A percentile compares a stretch with the other conserved stretches of the same genome.
Conservation (phyloP, 2,797 vertebrate species). For the Tadarida brasiliensis region DNA sequence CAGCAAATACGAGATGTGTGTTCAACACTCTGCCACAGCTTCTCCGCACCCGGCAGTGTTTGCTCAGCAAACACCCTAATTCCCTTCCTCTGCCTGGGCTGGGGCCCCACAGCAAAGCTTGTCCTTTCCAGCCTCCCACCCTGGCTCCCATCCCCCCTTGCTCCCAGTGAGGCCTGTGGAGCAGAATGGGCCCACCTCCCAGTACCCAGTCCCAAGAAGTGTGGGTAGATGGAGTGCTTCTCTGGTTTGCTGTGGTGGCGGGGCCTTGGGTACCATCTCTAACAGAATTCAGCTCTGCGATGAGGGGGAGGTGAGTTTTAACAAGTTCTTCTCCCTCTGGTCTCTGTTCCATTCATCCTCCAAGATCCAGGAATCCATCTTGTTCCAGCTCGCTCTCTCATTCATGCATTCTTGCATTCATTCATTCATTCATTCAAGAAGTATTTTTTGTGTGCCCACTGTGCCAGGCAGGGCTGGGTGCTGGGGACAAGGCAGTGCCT, state of each 20-base stretch:
- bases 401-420: background rate
- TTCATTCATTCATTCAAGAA: background rate
- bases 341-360: background rate
- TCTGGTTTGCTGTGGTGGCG: background rate
- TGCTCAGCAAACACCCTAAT: slow-evolving; percentile 89
- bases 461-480: background rate
- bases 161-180: background rate
- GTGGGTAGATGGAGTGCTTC: background rate
- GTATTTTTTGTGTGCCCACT: background rate
- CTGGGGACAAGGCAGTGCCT: background rate
- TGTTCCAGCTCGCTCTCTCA: background rate
- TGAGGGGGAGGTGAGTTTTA: background rate
- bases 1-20: slow-evolving; percentile 83
- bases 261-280: accelerated
- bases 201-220: background rate
- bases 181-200: background rate
- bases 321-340: background rate
- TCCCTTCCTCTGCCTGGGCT: slow-evolving; percentile 71
- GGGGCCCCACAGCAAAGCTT: slow-evolving; percentile 77
- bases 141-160: accelerated
- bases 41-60: slow-evolving; percentile 82
- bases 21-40: slow-evolving; percentile 77
- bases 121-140: background rate
- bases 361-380: background rate
- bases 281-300: background rate